These are phyloP conservation scores for Callospermophilus lateralis DNA, from an alignment of 2,113 vertebrate species.

Conservation along the genomic window DNA sequence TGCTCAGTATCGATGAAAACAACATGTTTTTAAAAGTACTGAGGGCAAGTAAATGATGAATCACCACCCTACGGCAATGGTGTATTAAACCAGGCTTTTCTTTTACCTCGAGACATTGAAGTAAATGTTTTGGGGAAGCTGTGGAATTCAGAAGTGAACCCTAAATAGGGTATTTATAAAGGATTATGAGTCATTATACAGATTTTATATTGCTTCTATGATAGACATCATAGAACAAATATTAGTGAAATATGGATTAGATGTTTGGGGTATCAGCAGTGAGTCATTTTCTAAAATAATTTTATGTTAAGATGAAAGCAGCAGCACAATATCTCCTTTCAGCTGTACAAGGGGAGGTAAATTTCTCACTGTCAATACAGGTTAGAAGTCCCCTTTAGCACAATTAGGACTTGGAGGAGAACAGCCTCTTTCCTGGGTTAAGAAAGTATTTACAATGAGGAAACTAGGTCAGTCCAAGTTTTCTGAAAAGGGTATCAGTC, in stretches of 20 bases:
- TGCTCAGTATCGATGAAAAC: constrained; percentile 45
- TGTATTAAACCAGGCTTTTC: constrained; percentile 7
- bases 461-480: neutral
- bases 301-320: constrained; percentile 12
- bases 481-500: neutral
- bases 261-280: neutral
- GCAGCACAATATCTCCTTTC: neutral
- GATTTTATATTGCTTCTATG: neutral
- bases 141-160: neutral
- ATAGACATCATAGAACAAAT: neutral
- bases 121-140: constrained; percentile 14
- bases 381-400: constrained; percentile 11
- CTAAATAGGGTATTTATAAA: neutral
- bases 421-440: neutral
- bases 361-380: constrained; percentile 31
- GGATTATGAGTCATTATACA: neutral
- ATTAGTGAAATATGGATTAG: neutral
- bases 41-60: constrained; percentile 45
- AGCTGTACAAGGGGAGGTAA: neutral
- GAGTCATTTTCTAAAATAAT: constrained; percentile 68
- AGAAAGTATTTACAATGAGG: neutral
- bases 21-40: constrained; percentile 1
- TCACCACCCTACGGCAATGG: neutral
- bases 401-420: neutral
- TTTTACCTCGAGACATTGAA: neutral